Evolutionary conservation across 64 coral and sea anemone species (phyloP).

Genomic region (Pocillopora verrucosa): DNA sequence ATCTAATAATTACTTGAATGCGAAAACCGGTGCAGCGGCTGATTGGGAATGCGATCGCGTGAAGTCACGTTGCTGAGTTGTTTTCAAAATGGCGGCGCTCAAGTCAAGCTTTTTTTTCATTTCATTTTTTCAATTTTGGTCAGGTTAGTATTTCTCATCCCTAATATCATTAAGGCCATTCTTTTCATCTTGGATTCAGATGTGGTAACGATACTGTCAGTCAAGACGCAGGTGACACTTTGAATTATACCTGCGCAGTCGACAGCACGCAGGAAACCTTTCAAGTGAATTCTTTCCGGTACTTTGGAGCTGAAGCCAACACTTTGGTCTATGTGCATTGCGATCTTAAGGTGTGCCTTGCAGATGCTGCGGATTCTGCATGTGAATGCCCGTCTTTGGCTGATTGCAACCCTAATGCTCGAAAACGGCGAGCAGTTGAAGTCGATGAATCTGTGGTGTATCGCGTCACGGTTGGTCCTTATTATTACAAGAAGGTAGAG

Average conservation of each 20-base stretch:
- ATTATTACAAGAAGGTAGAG: neutral
- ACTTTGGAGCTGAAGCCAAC: neutral
- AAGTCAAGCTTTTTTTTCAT: too few species aligned
- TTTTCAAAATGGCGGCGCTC: too few species aligned
- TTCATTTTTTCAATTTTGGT: too few species aligned
- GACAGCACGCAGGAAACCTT: neutral
- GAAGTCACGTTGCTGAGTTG: too few species aligned
- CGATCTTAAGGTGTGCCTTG: neutral
- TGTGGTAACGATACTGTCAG: neutral
- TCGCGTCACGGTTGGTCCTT: neutral
- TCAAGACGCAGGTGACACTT: conserved; percentile 1
- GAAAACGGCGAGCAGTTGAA: neutral
- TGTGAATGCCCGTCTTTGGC: neutral
- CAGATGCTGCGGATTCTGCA: neutral
- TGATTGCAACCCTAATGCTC: neutral
- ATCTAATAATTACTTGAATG: too few species aligned
- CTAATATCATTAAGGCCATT: too few species aligned
- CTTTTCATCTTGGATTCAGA: neutral
- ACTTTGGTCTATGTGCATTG: neutral
- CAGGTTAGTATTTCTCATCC: too few species aligned
- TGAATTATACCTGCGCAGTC: neutral
- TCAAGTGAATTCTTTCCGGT: neutral
- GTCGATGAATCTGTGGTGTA: neutral
- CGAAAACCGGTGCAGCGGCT: too few species aligned
- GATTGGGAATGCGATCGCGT: too few species aligned